Evolutionary conservation across 2,888 invertebrate species (phyloP).

Genomic region (Cataglyphis cursor): DNA sequence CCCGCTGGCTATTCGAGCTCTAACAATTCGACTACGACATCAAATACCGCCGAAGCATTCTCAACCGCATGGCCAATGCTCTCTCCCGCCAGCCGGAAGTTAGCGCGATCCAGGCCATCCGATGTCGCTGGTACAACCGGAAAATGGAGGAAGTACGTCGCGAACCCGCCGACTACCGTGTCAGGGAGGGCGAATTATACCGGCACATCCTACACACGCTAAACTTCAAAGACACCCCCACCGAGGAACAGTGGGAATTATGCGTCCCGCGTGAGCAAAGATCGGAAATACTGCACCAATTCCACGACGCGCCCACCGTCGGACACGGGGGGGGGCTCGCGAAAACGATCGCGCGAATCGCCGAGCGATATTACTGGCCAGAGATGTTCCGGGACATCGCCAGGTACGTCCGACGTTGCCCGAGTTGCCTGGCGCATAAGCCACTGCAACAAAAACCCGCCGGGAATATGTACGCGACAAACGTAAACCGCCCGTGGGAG

Average conservation of each 20-base stretch:
- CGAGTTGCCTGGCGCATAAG: not conserved
- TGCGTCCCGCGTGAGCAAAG: not conserved
- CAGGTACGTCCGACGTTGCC: not conserved
- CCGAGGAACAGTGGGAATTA: not conserved
- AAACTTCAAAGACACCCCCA: no score
- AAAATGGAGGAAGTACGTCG: no score
- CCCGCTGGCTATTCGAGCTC: slow-evolving; percentile 41
- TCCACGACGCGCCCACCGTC: not conserved
- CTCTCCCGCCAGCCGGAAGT: slow-evolving; percentile 46
- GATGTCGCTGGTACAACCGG: no score
- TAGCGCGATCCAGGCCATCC: not conserved
- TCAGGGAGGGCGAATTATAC: no score
- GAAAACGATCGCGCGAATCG: no score
- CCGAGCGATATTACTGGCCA: no score
- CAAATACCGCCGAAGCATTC: slow-evolving; percentile 1
- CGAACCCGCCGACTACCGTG: no score
- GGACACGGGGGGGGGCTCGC: no score
- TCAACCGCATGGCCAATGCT: slow-evolving; percentile 55
- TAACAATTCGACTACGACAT: slow-evolving; percentile 56
- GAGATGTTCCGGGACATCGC: no score
- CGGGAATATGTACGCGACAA: not conserved
- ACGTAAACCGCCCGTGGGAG: not conserved
- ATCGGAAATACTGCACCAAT: not conserved
- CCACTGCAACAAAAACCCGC: not conserved
- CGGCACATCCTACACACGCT: no score